phyloP scores from a whole-genome alignment of 2,888 invertebrate species.

The Clusia tigrina region DNA sequence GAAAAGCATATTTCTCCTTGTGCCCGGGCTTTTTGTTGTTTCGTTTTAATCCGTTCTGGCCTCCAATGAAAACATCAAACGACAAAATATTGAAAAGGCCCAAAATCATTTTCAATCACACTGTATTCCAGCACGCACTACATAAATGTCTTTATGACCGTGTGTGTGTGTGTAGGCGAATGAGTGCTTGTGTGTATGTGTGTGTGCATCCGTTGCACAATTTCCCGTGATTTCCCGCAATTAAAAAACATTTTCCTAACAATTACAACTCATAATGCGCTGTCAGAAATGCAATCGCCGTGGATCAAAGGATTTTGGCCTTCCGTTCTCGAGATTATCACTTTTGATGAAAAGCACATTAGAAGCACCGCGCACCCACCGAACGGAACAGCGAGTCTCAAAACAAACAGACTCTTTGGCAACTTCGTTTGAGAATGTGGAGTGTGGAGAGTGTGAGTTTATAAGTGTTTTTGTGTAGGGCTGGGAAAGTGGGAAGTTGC shows the following conservation, averaged over 20 bases:
- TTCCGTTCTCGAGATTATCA: slow-evolving; percentile 53
- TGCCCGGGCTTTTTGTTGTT: too few species aligned
- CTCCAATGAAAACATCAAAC: slow-evolving; percentile 49
- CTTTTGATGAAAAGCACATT: slow-evolving; percentile 43
- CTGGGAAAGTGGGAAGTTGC: slow-evolving; percentile 29
- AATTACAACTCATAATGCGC: slow-evolving; percentile 44
- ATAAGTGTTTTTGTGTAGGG: too few species aligned
- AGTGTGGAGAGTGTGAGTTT: too few species aligned
- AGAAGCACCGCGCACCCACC: too few species aligned
- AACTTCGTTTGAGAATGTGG: too few species aligned
- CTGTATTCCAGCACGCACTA: background rate
- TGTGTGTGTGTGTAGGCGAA: too few species aligned
- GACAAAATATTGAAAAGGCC: slow-evolving; percentile 39
- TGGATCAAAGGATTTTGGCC: slow-evolving; percentile 49
- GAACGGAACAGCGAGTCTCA: slow-evolving; percentile 48
- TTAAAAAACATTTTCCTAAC: slow-evolving; percentile 47
- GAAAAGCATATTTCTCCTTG: too few species aligned
- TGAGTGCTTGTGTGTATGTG: too few species aligned
- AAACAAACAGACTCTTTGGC: slow-evolving; percentile 57
- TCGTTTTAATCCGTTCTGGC: slow-evolving; percentile 32
- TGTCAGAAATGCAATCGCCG: slow-evolving; percentile 32
- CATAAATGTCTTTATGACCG: too few species aligned
- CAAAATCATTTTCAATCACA: slow-evolving; percentile 18
- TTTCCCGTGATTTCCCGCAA: slow-evolving; percentile 31
- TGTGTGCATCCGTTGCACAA: too few species aligned